Conservation (phyloP, 35 echinoderm and acorn worm genomes). For the Chiridota heheva region DNA sequence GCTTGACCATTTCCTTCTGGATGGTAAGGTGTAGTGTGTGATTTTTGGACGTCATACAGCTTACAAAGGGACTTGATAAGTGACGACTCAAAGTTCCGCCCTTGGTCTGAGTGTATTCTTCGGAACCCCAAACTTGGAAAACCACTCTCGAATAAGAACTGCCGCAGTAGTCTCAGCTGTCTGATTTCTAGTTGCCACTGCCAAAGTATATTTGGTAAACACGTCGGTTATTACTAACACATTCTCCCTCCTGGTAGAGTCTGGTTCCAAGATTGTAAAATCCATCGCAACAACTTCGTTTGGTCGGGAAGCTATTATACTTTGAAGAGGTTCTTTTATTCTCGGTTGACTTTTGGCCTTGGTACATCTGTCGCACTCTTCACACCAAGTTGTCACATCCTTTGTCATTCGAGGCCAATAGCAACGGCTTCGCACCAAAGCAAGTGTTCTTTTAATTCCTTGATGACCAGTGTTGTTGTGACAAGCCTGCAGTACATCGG, state of each 20-base stretch:
- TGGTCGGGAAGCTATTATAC: conserved; percentile 23
- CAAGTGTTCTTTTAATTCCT: conserved; percentile 29
- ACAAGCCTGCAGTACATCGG: conserved; percentile 8
- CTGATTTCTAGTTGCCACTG: conserved; percentile 36
- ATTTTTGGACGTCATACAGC: conserved; percentile 34
- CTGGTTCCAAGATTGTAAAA: conserved; percentile 35
- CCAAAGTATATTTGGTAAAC: conserved; percentile 35
- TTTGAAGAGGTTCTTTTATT: conserved; percentile 19
- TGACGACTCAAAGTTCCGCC: conserved; percentile 23
- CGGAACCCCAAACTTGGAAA: conserved; percentile 14
- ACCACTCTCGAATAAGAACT: conserved; percentile 23
- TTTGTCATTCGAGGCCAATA: conserved; percentile 32
- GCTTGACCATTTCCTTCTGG: conserved; percentile 61
- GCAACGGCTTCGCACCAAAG: conserved; percentile 14
- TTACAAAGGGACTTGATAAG: conserved; percentile 21
- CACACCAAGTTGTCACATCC: neutral
- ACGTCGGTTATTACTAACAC: conserved; percentile 38
- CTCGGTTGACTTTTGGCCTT: conserved; percentile 32
- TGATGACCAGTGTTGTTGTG: conserved; percentile 44
- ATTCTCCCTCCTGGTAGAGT: conserved; percentile 20
- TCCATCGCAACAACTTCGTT: conserved; percentile 44
- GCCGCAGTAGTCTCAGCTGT: conserved; percentile 31
- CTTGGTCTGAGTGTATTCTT: conserved; percentile 30
- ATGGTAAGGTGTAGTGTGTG: conserved; percentile 46
- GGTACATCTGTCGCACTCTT: conserved; percentile 47